phyloP scores from a whole-genome alignment of 2,797 vertebrate genomes.

The Hippopotamyrus pictus region DNA sequence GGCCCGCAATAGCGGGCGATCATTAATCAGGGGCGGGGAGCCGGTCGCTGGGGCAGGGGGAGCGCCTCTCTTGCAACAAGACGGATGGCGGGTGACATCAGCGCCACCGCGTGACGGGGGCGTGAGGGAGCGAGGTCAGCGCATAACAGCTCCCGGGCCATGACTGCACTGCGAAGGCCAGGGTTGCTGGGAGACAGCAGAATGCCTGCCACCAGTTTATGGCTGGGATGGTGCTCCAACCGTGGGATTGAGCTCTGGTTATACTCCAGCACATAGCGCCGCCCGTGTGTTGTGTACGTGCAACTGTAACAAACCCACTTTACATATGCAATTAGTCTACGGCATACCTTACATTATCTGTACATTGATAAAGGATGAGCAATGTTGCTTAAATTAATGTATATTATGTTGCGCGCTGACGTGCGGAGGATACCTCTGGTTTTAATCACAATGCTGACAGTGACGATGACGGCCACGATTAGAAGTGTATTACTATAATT shows the following conservation, averaged over 20 bases:
- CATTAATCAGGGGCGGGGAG: conserved; percentile 42
- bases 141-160: neutral
- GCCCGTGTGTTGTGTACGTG: neutral
- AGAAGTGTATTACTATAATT: conserved; percentile 13
- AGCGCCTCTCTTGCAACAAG: conserved; percentile 18
- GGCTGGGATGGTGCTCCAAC: neutral
- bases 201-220: neutral
- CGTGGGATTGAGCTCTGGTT: neutral
- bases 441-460: conserved; percentile 10
- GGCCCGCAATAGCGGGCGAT: neutral
- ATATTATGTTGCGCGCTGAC: neutral
- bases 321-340: neutral
- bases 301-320: neutral
- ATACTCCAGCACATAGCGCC: neutral
- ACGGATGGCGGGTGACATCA: conserved; percentile 31
- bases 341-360: neutral
- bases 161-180: neutral
- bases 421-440: neutral
- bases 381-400: neutral
- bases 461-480: conserved; percentile 5
- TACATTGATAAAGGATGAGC: conserved; percentile 2
- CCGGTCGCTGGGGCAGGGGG: neutral
- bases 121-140: conserved; percentile 21
- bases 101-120: neutral
- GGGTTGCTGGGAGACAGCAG: neutral